phyloP scores from a whole-genome alignment of 2,113 vertebrate genomes.

The Pseudopodoces humilis region DNA sequence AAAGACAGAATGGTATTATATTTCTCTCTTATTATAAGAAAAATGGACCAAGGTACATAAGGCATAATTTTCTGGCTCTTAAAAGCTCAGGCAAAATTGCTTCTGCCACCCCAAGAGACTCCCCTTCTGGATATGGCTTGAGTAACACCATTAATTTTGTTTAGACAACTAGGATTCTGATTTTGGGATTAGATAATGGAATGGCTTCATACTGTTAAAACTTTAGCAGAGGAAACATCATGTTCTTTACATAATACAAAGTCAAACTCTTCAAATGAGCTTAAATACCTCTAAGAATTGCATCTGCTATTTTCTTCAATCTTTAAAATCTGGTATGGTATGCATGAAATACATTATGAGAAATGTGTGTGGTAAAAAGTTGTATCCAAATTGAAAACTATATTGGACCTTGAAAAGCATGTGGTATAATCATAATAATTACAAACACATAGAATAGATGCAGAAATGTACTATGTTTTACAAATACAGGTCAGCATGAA shows the following conservation, averaged over 20 bases:
- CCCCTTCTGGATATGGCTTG: background rate
- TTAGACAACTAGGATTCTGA: background rate
- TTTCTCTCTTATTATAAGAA: background rate
- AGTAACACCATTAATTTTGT: background rate
- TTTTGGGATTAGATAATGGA: background rate
- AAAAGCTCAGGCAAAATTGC: background rate
- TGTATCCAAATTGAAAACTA: background rate
- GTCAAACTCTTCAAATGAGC: background rate
- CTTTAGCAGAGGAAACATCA: background rate
- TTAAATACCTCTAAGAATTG: background rate
- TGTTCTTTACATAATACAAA: background rate
- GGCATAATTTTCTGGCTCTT: background rate
- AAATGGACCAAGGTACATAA: background rate
- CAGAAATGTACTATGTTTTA: background rate
- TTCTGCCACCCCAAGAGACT: background rate
- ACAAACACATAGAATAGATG: background rate
- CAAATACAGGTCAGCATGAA: background rate
- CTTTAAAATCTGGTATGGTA: background rate
- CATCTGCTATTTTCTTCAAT: background rate
- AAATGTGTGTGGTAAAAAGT: background rate
- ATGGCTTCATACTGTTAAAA: background rate
- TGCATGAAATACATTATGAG: background rate
- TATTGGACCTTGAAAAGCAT: background rate
- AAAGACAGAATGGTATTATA: background rate
- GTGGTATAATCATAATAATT: background rate